phyloP scores from a whole-genome alignment of 2,888 invertebrate species.

The Xestia c-nigrum region DNA sequence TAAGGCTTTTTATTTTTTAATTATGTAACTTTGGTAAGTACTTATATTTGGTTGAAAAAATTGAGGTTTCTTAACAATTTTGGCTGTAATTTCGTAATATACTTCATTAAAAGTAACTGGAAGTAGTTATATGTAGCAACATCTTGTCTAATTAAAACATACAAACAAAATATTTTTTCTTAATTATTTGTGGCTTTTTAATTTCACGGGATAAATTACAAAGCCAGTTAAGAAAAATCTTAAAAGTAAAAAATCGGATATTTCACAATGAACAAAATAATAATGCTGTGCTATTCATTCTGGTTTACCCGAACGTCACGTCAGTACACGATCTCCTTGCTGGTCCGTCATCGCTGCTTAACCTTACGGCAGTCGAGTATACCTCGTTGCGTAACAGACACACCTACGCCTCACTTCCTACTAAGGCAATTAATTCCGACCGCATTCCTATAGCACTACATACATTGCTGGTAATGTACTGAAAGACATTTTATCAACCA shows the following conservation, averaged over 20 bases:
- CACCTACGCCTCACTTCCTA: constrained; percentile 68
- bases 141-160: neutral
- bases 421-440: constrained; percentile 51
- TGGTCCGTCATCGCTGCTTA: constrained; percentile 9
- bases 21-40: neutral
- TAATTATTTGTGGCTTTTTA: neutral
- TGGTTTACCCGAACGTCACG: neutral
- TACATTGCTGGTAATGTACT: constrained; percentile 23
- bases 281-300: neutral
- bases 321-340: constrained; percentile 31
- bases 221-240: neutral
- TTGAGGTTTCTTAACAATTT: neutral
- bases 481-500: neutral
- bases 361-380: constrained; percentile 55
- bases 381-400: constrained; percentile 56
- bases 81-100: constrained; percentile 4
- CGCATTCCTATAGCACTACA: constrained; percentile 41
- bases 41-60: neutral
- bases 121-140: neutral
- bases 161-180: neutral
- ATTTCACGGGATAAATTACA: neutral
- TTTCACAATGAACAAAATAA: neutral
- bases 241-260: neutral
- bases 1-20: neutral
- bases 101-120: neutral